Evolutionary conservation across 2,113 vertebrate genomes (phyloP).

Genomic region (Taxidea taxus): DNA sequence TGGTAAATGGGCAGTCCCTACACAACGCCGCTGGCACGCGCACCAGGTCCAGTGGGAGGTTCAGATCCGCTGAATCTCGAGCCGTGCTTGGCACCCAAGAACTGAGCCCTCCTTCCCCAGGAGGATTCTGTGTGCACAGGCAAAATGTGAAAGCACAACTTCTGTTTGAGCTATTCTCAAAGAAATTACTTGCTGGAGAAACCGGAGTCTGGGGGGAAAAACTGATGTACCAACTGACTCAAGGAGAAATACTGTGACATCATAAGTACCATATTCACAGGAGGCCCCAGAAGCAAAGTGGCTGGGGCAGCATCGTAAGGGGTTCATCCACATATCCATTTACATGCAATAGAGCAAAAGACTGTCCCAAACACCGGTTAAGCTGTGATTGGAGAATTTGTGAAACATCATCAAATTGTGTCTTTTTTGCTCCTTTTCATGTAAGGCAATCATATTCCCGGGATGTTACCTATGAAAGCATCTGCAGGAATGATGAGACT

Average conservation of each 20-base stretch:
- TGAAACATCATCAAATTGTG: constrained; percentile 70
- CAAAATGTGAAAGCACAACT: background rate
- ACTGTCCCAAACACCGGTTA: constrained; percentile 57
- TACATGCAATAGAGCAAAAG: constrained; percentile 72
- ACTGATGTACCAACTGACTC: background rate
- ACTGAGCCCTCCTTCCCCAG: background rate
- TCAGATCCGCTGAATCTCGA: background rate
- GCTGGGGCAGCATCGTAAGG: constrained; percentile 68
- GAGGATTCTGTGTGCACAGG: background rate
- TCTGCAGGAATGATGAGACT: constrained; percentile 47
- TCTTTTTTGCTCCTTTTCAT: constrained; percentile 65
- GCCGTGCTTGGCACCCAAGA: background rate
- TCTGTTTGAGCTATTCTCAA: background rate
- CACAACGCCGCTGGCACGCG: background rate
- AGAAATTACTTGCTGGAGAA: background rate
- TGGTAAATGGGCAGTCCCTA: background rate
- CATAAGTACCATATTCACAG: constrained; percentile 37
- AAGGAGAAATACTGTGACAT: constrained; percentile 60
- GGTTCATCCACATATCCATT: constrained; percentile 70
- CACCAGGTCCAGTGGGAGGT: background rate
- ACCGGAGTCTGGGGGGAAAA: background rate
- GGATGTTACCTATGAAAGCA: constrained; percentile 74
- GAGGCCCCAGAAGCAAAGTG: constrained; percentile 71
- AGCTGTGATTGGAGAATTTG: constrained; percentile 74
- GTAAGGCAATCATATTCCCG: constrained; percentile 59